Base-by-base conservation (phyloP, 2,113 vertebrate genomes). In the Mobula birostris region DNA sequence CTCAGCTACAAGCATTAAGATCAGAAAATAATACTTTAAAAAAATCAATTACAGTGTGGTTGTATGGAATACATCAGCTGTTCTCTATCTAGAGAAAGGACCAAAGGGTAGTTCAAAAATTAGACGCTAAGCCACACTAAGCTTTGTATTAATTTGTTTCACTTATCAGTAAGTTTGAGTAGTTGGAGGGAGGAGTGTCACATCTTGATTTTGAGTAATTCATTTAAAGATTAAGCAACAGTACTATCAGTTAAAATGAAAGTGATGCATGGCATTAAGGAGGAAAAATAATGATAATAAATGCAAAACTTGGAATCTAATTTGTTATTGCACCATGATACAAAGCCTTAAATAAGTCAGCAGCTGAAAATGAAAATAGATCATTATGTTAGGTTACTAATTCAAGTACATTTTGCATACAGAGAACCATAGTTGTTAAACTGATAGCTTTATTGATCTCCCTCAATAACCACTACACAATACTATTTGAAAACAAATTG, bases 401-500 rank as follows among this genome's bases (percentile, higher is more conserved):
- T 40, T 92, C 32, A 92, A 68, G n/a, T 92, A 92, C 70, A 92
- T 92, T 74, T 72, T 72, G 66, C 68, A 92, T 19, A 68, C 66
- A 72, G 68, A 72, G 32, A 90, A n/a, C 61, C n/a, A 68, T 92
- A 40, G 90, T 48, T 92, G 68, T 70, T 48, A 48, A 72, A 27
- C 90, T 92, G 66, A 72, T 92, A 40, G 32, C 15, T 92, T 66
- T 32, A 92, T 48, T 72, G 90, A 92, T 72, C 66, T 72, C 66
- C n/a, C 90, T 92, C 72, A 92, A 92, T 92, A 36, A 48, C 68
- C 90, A 92, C 68, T 70, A 91, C 88, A 68, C 63, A 70, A 70
- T 92, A 17, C 63, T 72, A 36, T 40, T 40, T 48, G 32, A 92
- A 24, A 27, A 92, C 68, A 92, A 36, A 92, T 36, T 40, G 87